phyloP scores from a whole-genome alignment of 2,797 vertebrate genomes.

The Setipinna tenuifilis region DNA sequence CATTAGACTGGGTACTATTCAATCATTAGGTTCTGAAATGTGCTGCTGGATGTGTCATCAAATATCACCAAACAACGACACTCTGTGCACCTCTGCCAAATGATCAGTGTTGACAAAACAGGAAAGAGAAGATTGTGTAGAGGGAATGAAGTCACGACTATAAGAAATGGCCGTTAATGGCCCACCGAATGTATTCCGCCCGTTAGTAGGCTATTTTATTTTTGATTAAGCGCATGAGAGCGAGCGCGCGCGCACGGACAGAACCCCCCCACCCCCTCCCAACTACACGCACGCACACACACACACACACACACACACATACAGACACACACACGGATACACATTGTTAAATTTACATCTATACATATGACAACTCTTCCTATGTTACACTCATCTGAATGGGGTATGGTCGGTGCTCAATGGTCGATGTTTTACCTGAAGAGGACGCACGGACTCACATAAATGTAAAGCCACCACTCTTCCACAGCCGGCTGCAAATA shows the following conservation, averaged over 20 bases:
- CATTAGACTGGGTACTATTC: neutral
- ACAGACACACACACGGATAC: neutral
- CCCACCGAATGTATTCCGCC: conserved; percentile 58
- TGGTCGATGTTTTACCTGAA: conserved; percentile 64
- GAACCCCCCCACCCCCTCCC: too few relatives aligned
- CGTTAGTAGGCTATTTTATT: conserved; percentile 55
- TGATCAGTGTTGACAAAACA: neutral
- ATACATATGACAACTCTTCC: neutral
- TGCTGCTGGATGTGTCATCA: conserved; percentile 2
- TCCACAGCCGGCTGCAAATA: conserved; percentile 34
- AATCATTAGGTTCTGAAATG: neutral
- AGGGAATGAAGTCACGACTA: neutral
- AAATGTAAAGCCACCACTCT: conserved; percentile 30
- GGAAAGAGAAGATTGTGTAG: neutral
- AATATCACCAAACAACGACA: neutral
- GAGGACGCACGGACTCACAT: conserved; percentile 67
- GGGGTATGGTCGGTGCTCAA: neutral
- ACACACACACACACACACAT: neutral
- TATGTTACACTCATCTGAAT: neutral
- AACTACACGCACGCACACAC: neutral
- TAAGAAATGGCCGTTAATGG: conserved; percentile 31
- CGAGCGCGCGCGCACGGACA: neutral
- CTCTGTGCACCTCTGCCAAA: neutral
- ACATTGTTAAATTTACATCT: neutral
- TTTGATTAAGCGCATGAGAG: conserved; percentile 29